A percentile compares a stretch with the other conserved stretches of the same genome.
These are phyloP conservation scores for Drosophila grimshawi DNA, from an alignment of 1,140 invertebrate genomes.

Conservation along the genomic window DNA sequence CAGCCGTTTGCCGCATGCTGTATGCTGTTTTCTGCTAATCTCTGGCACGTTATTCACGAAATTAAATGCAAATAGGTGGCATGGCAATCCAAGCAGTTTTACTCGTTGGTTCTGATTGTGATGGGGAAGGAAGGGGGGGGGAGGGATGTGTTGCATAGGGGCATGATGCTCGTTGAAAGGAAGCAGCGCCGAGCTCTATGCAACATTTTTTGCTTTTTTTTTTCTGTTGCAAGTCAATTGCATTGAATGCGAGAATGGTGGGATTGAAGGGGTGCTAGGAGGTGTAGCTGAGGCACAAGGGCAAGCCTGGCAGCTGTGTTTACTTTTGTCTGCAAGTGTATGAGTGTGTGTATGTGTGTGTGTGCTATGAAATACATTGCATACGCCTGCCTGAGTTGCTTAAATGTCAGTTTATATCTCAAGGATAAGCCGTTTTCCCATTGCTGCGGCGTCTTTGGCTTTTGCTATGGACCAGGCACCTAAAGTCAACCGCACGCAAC, in stretches of 20 bases:
- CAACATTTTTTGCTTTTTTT: conserved; percentile 33
- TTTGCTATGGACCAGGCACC: conserved; percentile 31
- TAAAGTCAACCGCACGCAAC: conserved; percentile 1
- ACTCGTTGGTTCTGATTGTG: background rate
- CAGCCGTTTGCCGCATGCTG: conserved; percentile 46
- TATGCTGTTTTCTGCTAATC: conserved; percentile 62
- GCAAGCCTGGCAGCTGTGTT: conserved; percentile 57
- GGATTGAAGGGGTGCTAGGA: no score
- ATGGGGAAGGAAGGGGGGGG: background rate
- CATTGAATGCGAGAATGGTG: conserved; percentile 61
- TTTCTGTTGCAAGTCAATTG: conserved; percentile 61
- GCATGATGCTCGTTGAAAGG: conserved; percentile 6
- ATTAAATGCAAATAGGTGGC: conserved; percentile 57
- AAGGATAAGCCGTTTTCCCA: conserved; percentile 80
- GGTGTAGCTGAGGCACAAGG: conserved; percentile 31
- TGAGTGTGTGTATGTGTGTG: conserved; percentile 34
- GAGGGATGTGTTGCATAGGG: background rate
- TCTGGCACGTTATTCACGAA: conserved; percentile 65
- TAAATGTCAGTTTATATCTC: conserved; percentile 83
- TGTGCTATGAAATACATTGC: conserved; percentile 54
- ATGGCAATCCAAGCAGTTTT: conserved; percentile 33
- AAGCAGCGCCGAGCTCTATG: conserved; percentile 31
- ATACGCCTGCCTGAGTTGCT: conserved; percentile 79
- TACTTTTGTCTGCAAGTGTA: conserved; percentile 35
- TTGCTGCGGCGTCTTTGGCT: conserved; percentile 56